phyloP scores from a whole-genome alignment of 2,113 vertebrate species.

The Austrofundulus limnaeus region DNA sequence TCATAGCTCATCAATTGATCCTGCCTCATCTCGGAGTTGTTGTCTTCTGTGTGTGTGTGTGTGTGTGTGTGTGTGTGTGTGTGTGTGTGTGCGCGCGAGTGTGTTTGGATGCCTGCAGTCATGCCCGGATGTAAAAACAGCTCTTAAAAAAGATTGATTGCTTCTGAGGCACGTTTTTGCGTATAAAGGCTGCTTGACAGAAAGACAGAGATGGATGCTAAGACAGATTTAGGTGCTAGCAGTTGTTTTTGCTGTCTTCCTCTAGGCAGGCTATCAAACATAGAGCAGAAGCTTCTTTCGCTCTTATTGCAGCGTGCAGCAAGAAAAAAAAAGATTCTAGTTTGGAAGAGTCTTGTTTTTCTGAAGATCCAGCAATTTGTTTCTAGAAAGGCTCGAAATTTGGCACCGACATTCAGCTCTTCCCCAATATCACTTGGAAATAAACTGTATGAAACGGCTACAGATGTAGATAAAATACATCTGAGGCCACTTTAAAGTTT shows the following conservation, averaged over 20 bases:
- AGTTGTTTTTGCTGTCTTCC: conserved; percentile 6
- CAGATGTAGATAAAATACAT: not conserved
- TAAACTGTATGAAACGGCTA: not conserved
- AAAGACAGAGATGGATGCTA: conserved; percentile 29
- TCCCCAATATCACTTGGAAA: conserved; percentile 1
- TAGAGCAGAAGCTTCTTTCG: not conserved
- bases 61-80: conserved; percentile 7
- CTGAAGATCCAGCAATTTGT: not conserved
- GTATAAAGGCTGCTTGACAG: conserved; percentile 9
- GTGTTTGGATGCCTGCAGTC: conserved; percentile 20
- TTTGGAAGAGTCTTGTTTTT: not conserved
- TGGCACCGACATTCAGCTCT: not conserved
- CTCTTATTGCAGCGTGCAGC: not conserved
- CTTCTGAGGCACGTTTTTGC: conserved; percentile 33
- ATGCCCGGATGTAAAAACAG: conserved; percentile 51
- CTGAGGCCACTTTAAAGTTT: conserved; percentile 14
- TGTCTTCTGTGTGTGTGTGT: conserved; percentile 12
- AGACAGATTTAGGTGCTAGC: conserved; percentile 5
- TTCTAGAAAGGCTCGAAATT: not conserved
- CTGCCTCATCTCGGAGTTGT: conserved; percentile 24
- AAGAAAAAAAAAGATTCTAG: not conserved
- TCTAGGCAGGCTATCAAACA: not conserved
- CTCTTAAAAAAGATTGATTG: conserved; percentile 46
- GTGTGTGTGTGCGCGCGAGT: too few relatives aligned
- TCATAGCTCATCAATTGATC: conserved; percentile 63